Base-by-base conservation (phyloP, 2,113 vertebrate species). In the Falcunculus frontatus region DNA sequence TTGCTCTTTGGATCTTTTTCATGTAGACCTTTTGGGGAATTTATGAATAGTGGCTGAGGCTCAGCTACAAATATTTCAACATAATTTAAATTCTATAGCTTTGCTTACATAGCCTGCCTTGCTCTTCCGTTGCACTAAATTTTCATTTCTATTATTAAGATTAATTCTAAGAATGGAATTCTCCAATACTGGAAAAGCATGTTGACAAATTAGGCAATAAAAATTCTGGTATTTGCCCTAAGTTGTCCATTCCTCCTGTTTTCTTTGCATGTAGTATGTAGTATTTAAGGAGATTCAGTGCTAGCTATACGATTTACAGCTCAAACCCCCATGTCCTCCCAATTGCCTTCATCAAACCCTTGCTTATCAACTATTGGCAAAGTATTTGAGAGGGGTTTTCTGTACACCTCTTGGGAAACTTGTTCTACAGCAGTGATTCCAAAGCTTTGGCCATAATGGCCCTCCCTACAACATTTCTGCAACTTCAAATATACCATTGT, bases 1-100 rank as follows among this genome's bases (percentile, higher is more conserved):
- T n/a, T 56, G 30, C 6, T 80, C 33, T 84, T 84, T 29, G 22
- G 7, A 32, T 63, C 30, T 57, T 84, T 52, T 39, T 10, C 23
- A n/a, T 20, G 14, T 22, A 72, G 52, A 57, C 3, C 2, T 67
- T 44, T 59, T 2, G 1, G 27, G 4, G 18, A 47, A 87, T 67
- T 80, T 44, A 72, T 0, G 0, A 74, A 50, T 13, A 35, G 19
- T 22, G 17, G 6, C 12, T 0, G 4, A 77, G 18, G 10, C 16
- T 73, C 46, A 79, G 46, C 30, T 65, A 72, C 4, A 11, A 72
- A 35, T 57, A 80, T 57, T 84, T 72, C 16, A 90, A 39, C 5
- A 20, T 76, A 76, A 79, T 62, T 65, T 75, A 75, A 60, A 62
- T 75, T 70, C 11, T 37, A 37, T 27, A 14, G 26, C n/a, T 67